Conservation (phyloP, 1,140 invertebrate species). For the Rhizoglyphus robini region DNA sequence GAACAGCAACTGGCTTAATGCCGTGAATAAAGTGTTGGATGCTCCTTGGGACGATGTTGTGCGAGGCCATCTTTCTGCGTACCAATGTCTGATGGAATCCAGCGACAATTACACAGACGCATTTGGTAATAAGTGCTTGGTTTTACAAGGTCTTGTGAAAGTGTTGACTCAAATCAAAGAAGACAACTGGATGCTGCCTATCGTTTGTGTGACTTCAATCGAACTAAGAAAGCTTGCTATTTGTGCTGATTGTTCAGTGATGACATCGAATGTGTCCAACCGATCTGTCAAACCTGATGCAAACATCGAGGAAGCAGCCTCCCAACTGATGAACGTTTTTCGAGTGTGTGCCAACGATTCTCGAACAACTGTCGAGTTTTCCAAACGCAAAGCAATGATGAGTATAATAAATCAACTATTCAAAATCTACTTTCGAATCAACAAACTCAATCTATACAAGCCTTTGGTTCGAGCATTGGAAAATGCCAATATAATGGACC, state of each 20-base stretch:
- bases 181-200: slow-evolving; percentile 85
- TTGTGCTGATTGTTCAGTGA: slow-evolving; percentile 23
- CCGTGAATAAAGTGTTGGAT: neutral
- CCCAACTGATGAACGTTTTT: slow-evolving; percentile 84
- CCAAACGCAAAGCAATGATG: slow-evolving; percentile 90
- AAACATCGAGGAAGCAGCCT: slow-evolving; percentile 81
- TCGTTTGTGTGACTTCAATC: slow-evolving; percentile 74
- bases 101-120: slow-evolving; percentile 56
- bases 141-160: slow-evolving; percentile 64
- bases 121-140: slow-evolving; percentile 57
- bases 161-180: slow-evolving; percentile 76
- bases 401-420: slow-evolving; percentile 90
- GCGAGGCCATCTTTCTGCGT: slow-evolving; percentile 56
- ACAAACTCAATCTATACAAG: slow-evolving; percentile 90
- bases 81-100: slow-evolving; percentile 31
- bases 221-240: slow-evolving; percentile 68
- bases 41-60: slow-evolving; percentile 64
- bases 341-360: slow-evolving; percentile 84
- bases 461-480: slow-evolving; percentile 92
- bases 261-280: neutral
- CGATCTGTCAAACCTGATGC: slow-evolving; percentile 42
- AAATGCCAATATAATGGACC: slow-evolving; percentile 62
- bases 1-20: slow-evolving; percentile 37
- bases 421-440: slow-evolving; percentile 86
- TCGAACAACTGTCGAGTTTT: slow-evolving; percentile 65